Evolutionary conservation across 2,797 vertebrate genomes (phyloP).

Genomic region (Hybognathus amarus): DNA sequence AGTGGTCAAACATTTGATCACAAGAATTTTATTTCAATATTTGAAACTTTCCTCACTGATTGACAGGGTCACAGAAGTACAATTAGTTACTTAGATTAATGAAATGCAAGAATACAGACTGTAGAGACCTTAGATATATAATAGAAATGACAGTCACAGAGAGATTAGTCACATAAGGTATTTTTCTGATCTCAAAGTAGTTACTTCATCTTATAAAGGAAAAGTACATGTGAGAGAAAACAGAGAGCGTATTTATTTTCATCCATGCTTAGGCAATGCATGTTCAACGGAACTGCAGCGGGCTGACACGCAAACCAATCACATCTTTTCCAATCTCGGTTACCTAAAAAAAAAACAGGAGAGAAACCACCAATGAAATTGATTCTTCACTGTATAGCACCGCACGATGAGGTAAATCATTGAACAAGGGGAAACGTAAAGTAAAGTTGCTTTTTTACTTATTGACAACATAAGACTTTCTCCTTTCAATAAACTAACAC

Average conservation of each 20-base stretch:
- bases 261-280: neutral
- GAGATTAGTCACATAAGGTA: neutral
- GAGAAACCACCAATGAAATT: neutral
- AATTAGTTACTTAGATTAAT: conserved; percentile 14
- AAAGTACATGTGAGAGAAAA: conserved; percentile 5
- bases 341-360: conserved; percentile 75
- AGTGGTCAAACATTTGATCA: neutral
- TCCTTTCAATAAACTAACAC: neutral
- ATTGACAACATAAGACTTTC: neutral
- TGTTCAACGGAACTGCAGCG: conserved; percentile 92
- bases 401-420: neutral
- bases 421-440: neutral
- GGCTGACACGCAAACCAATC: conserved; percentile 93
- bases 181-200: neutral
- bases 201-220: conserved; percentile 25
- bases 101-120: neutral
- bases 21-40: conserved; percentile 49
- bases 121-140: conserved; percentile 13
- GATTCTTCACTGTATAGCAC: conserved; percentile 4
- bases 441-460: neutral
- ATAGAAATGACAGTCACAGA: conserved; percentile 20
- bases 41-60: neutral
- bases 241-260: neutral
- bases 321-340: conserved; percentile 97
- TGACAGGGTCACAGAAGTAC: conserved; percentile 4